Percentiles rank a stretch among this genome's conserved stretches.
phyloP scores from a whole-genome alignment of 35 echinoderm and acorn worm species.

The Heliocidaris erythrogramma region DNA sequence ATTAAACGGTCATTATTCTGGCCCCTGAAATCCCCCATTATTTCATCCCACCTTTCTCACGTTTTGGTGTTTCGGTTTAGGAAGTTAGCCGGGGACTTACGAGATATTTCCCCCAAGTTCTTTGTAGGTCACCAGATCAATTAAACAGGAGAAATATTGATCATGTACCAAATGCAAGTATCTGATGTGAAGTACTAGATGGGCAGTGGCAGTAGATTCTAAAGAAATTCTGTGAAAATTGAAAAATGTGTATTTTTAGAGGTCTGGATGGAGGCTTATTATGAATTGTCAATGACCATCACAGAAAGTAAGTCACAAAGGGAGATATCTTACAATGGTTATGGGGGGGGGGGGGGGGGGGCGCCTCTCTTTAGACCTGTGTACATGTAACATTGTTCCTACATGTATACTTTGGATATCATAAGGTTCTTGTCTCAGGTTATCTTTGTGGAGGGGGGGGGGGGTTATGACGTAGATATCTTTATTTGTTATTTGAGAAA shows the following conservation, averaged over 20 bases:
- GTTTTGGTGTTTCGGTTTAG: background rate
- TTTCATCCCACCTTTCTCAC: constrained; percentile 10
- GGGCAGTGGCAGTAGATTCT: background rate
- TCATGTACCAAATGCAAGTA: background rate
- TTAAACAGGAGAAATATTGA: background rate
- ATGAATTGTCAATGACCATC: too few species aligned
- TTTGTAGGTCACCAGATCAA: background rate
- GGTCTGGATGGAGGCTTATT: background rate
- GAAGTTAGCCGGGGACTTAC: background rate
- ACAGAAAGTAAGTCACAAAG: too few species aligned
- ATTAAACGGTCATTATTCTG: constrained; percentile 39
- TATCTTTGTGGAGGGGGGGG: too few species aligned
- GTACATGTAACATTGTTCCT: too few species aligned
- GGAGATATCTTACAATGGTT: too few species aligned
- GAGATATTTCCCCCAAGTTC: background rate
- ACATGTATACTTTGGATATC: too few species aligned
- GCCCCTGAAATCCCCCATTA: constrained; percentile 15
- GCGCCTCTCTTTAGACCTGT: too few species aligned
- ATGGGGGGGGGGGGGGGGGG: too few species aligned
- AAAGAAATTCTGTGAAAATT: background rate
- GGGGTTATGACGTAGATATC: too few species aligned
- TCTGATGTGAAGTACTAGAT: background rate
- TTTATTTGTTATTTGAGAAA: too few species aligned
- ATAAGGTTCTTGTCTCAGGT: too few species aligned
- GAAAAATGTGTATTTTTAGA: background rate